Conservation (phyloP, 2,888 invertebrate species). For the Crocallis elinguaria region DNA sequence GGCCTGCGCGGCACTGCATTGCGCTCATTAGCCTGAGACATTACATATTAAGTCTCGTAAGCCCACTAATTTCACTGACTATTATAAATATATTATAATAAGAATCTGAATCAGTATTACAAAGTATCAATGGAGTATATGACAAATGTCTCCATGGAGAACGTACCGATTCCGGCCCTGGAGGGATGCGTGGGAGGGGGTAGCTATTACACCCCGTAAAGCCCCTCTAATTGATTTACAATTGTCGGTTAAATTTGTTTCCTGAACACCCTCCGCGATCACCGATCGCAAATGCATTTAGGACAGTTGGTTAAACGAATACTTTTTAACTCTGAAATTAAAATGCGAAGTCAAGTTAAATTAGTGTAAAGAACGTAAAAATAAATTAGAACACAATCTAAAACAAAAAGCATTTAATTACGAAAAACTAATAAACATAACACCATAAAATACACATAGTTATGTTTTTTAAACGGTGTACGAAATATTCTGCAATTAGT, state of each 20-base stretch:
- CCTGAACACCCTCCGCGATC: constrained; percentile 78
- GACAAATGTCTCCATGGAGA: constrained; percentile 10
- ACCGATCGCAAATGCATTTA: constrained; percentile 71
- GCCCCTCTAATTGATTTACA: constrained; percentile 84
- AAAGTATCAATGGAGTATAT: constrained; percentile 1
- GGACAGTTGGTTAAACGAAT: constrained; percentile 42
- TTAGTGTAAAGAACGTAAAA: not conserved
- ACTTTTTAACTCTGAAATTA: constrained; percentile 24
- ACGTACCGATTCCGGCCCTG: constrained; percentile 63
- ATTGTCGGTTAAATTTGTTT: constrained; percentile 85
- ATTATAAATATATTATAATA: not conserved
- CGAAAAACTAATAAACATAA: too few relatives aligned
- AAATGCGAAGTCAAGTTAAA: constrained; percentile 3
- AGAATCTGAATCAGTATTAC: not conserved
- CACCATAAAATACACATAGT: too few relatives aligned
- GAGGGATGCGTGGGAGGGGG: constrained; percentile 55
- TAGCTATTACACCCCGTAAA: constrained; percentile 76
- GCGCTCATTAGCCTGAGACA: too few relatives aligned
- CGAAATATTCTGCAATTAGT: too few relatives aligned
- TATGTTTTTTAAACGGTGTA: too few relatives aligned
- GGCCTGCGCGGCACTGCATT: too few relatives aligned
- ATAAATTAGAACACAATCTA: not conserved
- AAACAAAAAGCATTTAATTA: too few relatives aligned
- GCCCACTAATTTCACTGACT: too few relatives aligned
- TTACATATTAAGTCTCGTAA: too few relatives aligned